Conservation (phyloP, 2,888 invertebrate genomes). For the Arge pagana region DNA sequence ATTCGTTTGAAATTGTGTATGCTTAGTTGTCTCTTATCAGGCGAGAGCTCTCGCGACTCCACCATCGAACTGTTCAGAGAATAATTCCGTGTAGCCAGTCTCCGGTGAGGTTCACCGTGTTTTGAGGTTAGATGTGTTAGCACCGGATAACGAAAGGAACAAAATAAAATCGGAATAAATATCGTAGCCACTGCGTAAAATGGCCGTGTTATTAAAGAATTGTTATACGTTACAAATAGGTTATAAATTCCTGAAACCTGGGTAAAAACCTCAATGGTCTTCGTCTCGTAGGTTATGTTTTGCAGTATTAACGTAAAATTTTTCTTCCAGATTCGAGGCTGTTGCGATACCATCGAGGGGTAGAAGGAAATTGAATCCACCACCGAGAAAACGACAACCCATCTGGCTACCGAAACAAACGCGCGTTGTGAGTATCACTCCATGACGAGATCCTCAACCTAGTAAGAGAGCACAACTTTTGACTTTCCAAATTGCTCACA, state of each 20-base stretch:
- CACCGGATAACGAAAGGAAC: too few relatives aligned
- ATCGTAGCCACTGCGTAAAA: too few relatives aligned
- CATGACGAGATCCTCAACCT: too few relatives aligned
- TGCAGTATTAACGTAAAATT: constrained; percentile 2
- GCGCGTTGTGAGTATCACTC: constrained; percentile 67
- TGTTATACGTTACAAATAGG: constrained; percentile 33
- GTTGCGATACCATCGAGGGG: constrained; percentile 44
- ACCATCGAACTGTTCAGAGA: too few relatives aligned
- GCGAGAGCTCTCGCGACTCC: too few relatives aligned
- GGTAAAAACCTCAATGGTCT: constrained; percentile 33
- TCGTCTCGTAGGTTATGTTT: neutral
- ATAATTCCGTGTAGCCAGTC: too few relatives aligned
- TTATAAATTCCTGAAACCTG: constrained; percentile 41
- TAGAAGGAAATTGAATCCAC: constrained; percentile 56
- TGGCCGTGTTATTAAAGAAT: constrained; percentile 43
- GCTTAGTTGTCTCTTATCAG: too few relatives aligned
- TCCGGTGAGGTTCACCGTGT: too few relatives aligned
- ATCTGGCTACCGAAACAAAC: constrained; percentile 74
- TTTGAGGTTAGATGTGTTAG: too few relatives aligned
- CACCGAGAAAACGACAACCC: constrained; percentile 69
- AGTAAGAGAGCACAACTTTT: too few relatives aligned
- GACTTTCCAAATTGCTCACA: neutral
- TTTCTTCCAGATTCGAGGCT: constrained; percentile 34
- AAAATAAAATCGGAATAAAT: too few relatives aligned
- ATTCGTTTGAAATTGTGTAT: too few relatives aligned